Base-by-base conservation (phyloP, 2,888 invertebrate genomes). In the Perithous albicinctus region DNA sequence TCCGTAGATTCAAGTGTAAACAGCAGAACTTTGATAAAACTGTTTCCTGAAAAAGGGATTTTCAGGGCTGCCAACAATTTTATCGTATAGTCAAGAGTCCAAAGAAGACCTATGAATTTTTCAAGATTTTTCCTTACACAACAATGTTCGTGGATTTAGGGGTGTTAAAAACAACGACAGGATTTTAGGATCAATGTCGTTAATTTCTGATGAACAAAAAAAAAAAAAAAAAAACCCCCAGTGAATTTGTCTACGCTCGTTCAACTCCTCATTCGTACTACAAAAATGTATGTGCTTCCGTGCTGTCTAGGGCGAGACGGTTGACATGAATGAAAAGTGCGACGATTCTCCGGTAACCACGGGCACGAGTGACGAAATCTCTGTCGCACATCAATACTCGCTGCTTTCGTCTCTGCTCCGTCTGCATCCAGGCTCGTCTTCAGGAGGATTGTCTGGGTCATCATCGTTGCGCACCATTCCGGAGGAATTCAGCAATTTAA, bases 261-360 rank as follows among this genome's bases (percentile, higher is more conserved):
- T 35, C 15, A 43, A 6, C 29, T 56, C 64, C 69, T 59, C 38
- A 29, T 51, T 54, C 18, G n/a, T 15, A 82, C 59, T 54, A 75
- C 41, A 82, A 80, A 69, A n/a, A n/a, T 72, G 74, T 76, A n/a
- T 38, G 32, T 48, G 74, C 23, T 77, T 74, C 51, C 78, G 59
- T 80, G 61, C 67, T 80, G 38, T 85, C 54, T 51, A 84, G 84
- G 80, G 78, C 20, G 41, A 79, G 8, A 69, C 74, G 32, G 72
- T 82, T 41, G 77, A 82, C 59, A 70, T 82, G 66, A 79, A 78
- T 48, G 82, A 84, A 20, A 29, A 8, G 54, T 23, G 2, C n/a
- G 35, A 29, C 8, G 61, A 72, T 43, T 63, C 51, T 10, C 72
- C 77, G 43, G 29, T 5, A 18, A 29, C 6, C 35, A 12, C 12